phyloP scores from a whole-genome alignment of 30 jellyfish, hydroid and myxozoan genomes.

The Catostylus mosaicus region DNA sequence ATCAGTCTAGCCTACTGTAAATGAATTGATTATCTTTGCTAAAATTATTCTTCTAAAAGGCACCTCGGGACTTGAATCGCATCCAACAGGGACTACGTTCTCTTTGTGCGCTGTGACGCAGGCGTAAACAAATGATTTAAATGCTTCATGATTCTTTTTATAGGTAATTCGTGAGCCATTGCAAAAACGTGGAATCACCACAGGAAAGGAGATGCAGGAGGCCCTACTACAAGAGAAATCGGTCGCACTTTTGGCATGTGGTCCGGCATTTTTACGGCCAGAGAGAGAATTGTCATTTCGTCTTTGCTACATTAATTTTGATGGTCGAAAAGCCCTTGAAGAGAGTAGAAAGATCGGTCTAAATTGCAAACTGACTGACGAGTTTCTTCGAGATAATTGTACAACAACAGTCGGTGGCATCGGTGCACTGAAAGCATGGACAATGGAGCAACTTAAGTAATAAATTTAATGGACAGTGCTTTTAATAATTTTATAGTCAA shows the following conservation, averaged over 20 bases:
- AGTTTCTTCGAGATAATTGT: constrained; percentile 34
- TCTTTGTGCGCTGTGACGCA: too few species aligned
- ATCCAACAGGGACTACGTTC: too few species aligned
- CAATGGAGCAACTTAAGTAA: constrained; percentile 12
- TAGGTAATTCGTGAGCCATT: constrained; percentile 49
- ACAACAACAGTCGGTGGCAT: constrained; percentile 39
- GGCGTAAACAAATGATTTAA: too few species aligned
- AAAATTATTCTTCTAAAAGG: too few species aligned
- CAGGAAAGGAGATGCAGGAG: constrained; percentile 40
- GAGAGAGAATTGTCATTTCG: constrained; percentile 54
- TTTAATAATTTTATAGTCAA: too few species aligned
- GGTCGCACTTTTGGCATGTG: constrained; percentile 58
- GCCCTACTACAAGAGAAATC: constrained; percentile 35
- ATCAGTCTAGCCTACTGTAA: too few species aligned
- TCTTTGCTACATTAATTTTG: constrained; percentile 54
- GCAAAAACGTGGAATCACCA: constrained; percentile 35
- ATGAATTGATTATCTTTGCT: too few species aligned
- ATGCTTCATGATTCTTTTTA: too few species aligned
- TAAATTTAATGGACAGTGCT: too few species aligned
- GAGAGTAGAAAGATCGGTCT: constrained; percentile 50
- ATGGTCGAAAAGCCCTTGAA: constrained; percentile 52
- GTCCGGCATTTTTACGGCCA: constrained; percentile 66
- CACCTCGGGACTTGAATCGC: too few species aligned
- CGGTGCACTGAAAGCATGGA: constrained; percentile 34
- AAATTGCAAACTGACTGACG: constrained; percentile 12